Evolutionary conservation across 2,888 invertebrate species (phyloP).

Genomic region (Lomographa bimaculata): DNA sequence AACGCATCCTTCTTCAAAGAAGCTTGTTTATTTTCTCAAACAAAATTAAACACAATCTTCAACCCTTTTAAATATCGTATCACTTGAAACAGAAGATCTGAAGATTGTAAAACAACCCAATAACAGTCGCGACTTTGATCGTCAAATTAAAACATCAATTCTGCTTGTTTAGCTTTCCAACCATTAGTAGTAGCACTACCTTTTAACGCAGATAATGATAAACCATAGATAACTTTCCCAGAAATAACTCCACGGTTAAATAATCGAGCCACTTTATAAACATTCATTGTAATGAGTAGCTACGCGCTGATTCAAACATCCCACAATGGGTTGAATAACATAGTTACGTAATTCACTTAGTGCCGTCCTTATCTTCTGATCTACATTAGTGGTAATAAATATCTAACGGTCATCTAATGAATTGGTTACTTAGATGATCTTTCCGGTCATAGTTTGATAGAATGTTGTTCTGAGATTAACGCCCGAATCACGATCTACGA

Average conservation of each 20-base stretch:
- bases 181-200: too few relatives aligned
- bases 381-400: constrained; percentile 50
- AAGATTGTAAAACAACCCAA: too few relatives aligned
- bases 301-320: constrained; percentile 38
- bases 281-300: constrained; percentile 44
- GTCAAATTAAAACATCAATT: too few relatives aligned
- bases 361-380: constrained; percentile 45
- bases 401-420: constrained; percentile 49
- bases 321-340: constrained; percentile 52
- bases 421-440: constrained; percentile 40
- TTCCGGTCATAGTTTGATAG: constrained; percentile 35
- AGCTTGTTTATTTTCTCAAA: too few relatives aligned
- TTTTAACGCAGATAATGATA: constrained; percentile 3
- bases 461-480: constrained; percentile 35
- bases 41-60: too few relatives aligned
- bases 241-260: constrained; percentile 15
- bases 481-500: constrained; percentile 16
- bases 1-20: too few relatives aligned
- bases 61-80: too few relatives aligned
- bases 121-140: too few relatives aligned
- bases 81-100: too few relatives aligned
- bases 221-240: constrained; percentile 18
- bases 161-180: too few relatives aligned
- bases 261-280: constrained; percentile 25
- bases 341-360: constrained; percentile 53